Conservation (phyloP, 2,113 vertebrate species). For the Istiophorus platypterus region DNA sequence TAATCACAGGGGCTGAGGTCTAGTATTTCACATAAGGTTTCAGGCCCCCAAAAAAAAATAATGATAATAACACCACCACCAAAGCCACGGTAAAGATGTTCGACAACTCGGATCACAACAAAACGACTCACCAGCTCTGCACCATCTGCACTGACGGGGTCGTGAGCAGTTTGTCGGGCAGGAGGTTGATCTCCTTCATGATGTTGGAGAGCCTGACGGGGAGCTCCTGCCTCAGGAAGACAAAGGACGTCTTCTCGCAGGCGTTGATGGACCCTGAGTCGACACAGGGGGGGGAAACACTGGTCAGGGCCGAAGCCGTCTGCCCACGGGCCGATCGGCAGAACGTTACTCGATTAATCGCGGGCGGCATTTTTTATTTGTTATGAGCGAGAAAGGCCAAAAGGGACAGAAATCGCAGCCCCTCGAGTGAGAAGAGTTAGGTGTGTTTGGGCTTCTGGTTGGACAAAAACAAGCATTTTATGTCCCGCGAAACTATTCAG, state of each 20-base stretch:
- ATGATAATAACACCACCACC: too few species aligned
- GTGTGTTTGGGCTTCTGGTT: too few species aligned
- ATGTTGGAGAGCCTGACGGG: conserved; percentile 96
- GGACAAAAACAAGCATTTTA: too few species aligned
- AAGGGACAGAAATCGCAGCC: too few species aligned
- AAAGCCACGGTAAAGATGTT: background rate
- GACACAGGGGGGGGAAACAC: background rate
- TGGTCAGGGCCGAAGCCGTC: background rate
- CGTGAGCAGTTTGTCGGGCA: conserved; percentile 89
- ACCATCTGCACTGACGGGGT: conserved; percentile 93
- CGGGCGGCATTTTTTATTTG: too few species aligned
- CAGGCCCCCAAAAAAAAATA: too few species aligned
- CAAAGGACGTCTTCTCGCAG: conserved; percentile 95
- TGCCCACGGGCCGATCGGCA: too few species aligned
- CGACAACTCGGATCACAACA: background rate
- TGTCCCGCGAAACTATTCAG: too few species aligned
- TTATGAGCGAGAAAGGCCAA: too few species aligned
- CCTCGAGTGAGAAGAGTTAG: too few species aligned
- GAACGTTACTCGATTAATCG: background rate
- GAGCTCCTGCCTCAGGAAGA: conserved; percentile 94
- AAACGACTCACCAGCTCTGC: conserved; percentile 89
- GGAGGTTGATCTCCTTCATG: conserved; percentile 97
- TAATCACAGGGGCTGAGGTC: too few species aligned
- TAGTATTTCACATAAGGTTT: too few species aligned
- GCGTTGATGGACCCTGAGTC: conserved; percentile 92